Conservation (phyloP, 1,140 invertebrate species). For the Melitaea cinxia region DNA sequence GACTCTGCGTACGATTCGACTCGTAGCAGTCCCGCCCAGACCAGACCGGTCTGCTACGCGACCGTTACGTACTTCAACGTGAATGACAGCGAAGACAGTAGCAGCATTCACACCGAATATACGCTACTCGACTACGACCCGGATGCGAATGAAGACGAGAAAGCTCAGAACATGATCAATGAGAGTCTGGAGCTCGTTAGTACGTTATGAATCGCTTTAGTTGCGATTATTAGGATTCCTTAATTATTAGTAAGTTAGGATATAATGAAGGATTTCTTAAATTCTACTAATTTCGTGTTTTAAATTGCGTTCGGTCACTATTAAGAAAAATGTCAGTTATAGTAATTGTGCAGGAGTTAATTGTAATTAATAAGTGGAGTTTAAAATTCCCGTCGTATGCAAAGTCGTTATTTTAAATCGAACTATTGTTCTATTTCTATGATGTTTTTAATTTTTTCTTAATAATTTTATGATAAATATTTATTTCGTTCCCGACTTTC, state of each 20-base stretch:
- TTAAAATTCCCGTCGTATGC: no score
- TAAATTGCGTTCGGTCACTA: no score
- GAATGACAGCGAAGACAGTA: constrained; percentile 71
- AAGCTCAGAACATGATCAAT: constrained; percentile 69
- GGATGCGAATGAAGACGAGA: constrained; percentile 55
- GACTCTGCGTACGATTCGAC: constrained; percentile 73
- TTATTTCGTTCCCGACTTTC: no score
- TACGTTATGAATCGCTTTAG: constrained; percentile 55
- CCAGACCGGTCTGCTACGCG: constrained; percentile 58
- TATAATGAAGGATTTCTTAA: no score
- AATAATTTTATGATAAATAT: no score
- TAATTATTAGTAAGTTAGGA: background rate
- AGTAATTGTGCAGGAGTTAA: no score
- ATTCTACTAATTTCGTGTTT: no score
- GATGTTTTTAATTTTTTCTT: background rate
- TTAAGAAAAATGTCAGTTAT: no score
- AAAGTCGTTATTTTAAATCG: no score
- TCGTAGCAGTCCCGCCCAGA: constrained; percentile 54
- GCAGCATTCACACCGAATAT: constrained; percentile 71
- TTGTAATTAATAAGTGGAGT: no score
- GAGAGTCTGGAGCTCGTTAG: constrained; percentile 70
- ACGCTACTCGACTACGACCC: constrained; percentile 65
- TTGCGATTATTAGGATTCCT: background rate
- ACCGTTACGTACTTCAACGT: constrained; percentile 73
- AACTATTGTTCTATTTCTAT: background rate